Evolutionary conservation across 2,113 vertebrate genomes (phyloP).

Genomic region (Procapra przewalskii): DNA sequence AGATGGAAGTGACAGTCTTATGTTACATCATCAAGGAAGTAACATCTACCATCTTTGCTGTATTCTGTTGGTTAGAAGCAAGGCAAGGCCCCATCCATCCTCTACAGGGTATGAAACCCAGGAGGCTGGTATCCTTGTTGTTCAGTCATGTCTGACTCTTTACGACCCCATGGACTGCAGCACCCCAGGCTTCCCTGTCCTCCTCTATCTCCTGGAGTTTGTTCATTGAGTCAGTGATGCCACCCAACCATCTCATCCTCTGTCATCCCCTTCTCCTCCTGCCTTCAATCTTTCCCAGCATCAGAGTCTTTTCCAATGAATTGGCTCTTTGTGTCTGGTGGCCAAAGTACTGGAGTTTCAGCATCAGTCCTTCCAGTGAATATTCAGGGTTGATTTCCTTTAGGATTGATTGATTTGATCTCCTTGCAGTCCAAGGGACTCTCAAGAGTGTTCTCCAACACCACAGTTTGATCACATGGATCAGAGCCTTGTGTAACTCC

Average conservation of each 20-base stretch:
- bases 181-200: background rate
- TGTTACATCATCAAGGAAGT: background rate
- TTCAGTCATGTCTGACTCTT: background rate
- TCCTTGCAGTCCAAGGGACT: background rate
- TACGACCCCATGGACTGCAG: background rate
- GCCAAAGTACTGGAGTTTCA: background rate
- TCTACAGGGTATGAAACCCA: background rate
- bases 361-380: background rate
- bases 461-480: background rate
- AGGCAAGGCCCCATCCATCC: too few species aligned
- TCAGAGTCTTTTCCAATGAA: background rate
- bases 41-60: background rate
- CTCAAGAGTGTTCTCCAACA: background rate
- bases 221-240: background rate
- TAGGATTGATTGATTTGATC: background rate
- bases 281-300: background rate
- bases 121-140: background rate
- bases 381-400: background rate
- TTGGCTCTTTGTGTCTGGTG: background rate
- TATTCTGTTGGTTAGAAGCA: background rate
- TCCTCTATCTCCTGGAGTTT: background rate
- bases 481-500: background rate
- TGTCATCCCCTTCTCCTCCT: background rate
- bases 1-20: background rate
- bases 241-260: background rate